Base-by-base conservation (phyloP, 2,113 vertebrate species). In the Syngnathus floridae region DNA sequence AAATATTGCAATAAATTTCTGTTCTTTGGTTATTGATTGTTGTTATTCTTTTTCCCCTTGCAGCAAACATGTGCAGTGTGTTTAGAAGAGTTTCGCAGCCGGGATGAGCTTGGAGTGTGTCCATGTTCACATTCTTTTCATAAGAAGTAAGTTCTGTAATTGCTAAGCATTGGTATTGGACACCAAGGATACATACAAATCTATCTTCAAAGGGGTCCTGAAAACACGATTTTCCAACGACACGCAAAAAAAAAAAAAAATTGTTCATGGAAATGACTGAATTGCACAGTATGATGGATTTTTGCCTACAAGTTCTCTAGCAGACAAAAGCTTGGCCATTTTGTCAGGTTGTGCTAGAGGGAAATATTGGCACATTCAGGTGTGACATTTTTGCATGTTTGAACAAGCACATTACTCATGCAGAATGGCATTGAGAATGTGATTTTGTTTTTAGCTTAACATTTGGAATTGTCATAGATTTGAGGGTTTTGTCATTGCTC, bases 61-160 rank as follows among this genome's bases (percentile, higher is more conserved):
- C 81, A 92, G 91, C 91, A 92, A 88, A 89, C 84, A 31, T 92
- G 91, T 67, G 90, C 90, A 0, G 90, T 92, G 65, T 92, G 91
- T 77, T 79, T 92, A 67, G 91, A 92, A 19, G 91, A 92, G 75
- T 92, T 92, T 66, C 77, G 84, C 71, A 88, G 75, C 71, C 79
- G 87, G 59, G 91, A 92, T 1, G 90, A 92, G 79, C 90, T 92
- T 0, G 91, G 90, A 9, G 85, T 92, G 61, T 92, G 91, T 56
- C 88, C 89, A 0, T 92, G 91, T 62, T 86, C 90, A 37, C 91
- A 92, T 35, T 89, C 90, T n/a, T 92, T 92, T 69, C 91, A 92
- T 79, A 90, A 90, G 71, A 92, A 90, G 91, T 92, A 85, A 86
- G 90, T 78, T 22, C 17, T 17, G 5, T 21, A 11, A 9, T 41